Evolutionary conservation across 1,140 invertebrate genomes (phyloP).

Genomic region (Camponotus pennsylvanicus): DNA sequence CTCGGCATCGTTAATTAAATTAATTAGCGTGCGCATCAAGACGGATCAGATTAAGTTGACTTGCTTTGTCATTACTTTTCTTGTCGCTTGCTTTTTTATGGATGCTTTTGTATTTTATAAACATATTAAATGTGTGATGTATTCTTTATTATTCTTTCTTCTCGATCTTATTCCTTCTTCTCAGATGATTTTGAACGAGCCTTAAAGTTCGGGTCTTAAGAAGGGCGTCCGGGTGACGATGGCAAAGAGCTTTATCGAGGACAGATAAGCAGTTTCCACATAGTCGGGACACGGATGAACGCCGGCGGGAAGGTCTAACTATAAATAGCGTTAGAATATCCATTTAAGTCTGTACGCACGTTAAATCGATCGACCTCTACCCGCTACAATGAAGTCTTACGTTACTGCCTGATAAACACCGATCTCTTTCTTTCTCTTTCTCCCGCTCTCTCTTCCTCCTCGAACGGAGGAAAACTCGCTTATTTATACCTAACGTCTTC

Average conservation of each 20-base stretch:
- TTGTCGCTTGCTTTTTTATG: neutral
- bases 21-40: constrained; percentile 25
- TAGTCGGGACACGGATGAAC: constrained; percentile 54
- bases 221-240: neutral
- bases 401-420: constrained; percentile 51
- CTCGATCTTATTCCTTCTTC: too few relatives aligned
- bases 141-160: too few relatives aligned
- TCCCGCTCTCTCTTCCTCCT: neutral
- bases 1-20: constrained; percentile 31
- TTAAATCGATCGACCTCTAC: constrained; percentile 69
- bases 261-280: constrained; percentile 49
- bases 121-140: too few relatives aligned
- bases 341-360: constrained; percentile 72
- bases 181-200: too few relatives aligned
- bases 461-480: neutral
- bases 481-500: constrained; percentile 34
- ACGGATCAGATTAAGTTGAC: constrained; percentile 27
- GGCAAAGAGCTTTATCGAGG: constrained; percentile 16
- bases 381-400: constrained; percentile 47
- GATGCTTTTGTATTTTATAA: too few relatives aligned
- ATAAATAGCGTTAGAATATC: constrained; percentile 75
- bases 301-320: constrained; percentile 62
- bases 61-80: neutral
- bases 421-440: constrained; percentile 27
- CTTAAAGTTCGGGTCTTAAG: neutral